phyloP scores from a whole-genome alignment of 2,113 vertebrate species.

The Regulus satrapa region DNA sequence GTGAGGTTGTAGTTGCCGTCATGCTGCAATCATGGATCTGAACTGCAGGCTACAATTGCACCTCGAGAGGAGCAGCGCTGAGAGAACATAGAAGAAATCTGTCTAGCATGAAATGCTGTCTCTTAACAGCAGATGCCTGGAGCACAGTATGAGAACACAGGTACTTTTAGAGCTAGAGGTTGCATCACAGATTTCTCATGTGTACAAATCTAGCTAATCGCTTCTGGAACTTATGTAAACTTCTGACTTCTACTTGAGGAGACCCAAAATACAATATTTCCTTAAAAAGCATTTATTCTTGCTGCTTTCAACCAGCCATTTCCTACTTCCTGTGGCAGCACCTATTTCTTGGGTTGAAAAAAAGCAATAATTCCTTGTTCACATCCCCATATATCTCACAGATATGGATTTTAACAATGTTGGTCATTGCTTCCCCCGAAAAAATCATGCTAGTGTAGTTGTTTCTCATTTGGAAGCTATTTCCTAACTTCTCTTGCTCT shows the following conservation, averaged over 20 bases:
- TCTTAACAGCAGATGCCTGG: not conserved
- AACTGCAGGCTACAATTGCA: slow-evolving; percentile 12
- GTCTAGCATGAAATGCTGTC: not conserved
- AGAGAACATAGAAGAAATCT: slow-evolving; percentile 3
- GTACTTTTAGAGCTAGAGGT: slow-evolving; percentile 2
- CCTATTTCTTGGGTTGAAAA: not conserved
- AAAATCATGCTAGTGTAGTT: not conserved
- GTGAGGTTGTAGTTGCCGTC: not conserved
- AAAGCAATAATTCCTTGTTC: not conserved
- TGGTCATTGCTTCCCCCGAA: not conserved
- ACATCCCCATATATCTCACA: not conserved
- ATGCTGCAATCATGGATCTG: not conserved
- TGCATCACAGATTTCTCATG: not conserved
- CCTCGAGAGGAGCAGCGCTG: not conserved
- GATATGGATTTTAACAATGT: not conserved
- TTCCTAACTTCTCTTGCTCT: not conserved
- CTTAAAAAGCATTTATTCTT: not conserved
- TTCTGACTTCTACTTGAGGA: not conserved
- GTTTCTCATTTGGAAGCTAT: not conserved
- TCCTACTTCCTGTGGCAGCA: not conserved
- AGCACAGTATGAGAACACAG: not conserved
- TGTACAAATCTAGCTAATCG: not conserved
- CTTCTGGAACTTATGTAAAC: not conserved
- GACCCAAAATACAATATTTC: not conserved
- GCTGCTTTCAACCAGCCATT: not conserved